Conservation (phyloP, 2,888 invertebrate species). For the Ormyrus pomaceus region DNA sequence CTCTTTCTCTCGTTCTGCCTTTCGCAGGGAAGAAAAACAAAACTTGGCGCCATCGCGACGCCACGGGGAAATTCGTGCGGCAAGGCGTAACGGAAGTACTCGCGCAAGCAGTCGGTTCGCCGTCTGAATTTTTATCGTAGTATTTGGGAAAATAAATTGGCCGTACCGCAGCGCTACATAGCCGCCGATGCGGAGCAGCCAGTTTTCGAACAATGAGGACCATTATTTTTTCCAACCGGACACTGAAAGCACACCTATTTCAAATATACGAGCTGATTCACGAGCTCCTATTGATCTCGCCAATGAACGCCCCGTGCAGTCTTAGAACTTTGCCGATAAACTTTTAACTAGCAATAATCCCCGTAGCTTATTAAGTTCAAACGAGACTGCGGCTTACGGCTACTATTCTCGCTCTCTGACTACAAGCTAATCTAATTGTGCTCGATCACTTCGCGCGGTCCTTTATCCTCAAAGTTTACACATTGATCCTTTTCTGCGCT, state of each 20-base stretch:
- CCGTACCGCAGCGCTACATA: not conserved
- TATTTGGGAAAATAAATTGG: constrained; percentile 51
- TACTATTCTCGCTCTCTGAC: too few species aligned
- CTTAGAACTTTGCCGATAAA: constrained; percentile 12
- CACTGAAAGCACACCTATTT: not conserved
- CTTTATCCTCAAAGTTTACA: too few species aligned
- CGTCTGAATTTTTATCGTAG: constrained; percentile 50
- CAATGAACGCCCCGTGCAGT: not conserved
- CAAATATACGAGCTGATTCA: not conserved
- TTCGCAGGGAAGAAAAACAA: constrained; percentile 36
- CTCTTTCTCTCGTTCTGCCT: too few species aligned
- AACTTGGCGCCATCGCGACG: constrained; percentile 42
- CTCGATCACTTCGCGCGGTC: too few species aligned
- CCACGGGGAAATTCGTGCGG: constrained; percentile 38
- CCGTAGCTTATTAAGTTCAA: not conserved
- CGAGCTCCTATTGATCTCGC: not conserved
- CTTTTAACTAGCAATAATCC: constrained; percentile 16
- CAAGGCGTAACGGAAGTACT: constrained; percentile 38
- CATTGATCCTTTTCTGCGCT: too few species aligned
- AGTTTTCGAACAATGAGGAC: constrained; percentile 23
- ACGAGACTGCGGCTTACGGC: not conserved
- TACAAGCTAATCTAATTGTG: too few species aligned
- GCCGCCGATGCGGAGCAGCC: not conserved
- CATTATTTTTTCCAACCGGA: constrained; percentile 11
- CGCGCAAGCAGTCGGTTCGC: constrained; percentile 5